Conservation (phyloP, 2,888 invertebrate genomes). For the Willowsia nigromaculata region DNA sequence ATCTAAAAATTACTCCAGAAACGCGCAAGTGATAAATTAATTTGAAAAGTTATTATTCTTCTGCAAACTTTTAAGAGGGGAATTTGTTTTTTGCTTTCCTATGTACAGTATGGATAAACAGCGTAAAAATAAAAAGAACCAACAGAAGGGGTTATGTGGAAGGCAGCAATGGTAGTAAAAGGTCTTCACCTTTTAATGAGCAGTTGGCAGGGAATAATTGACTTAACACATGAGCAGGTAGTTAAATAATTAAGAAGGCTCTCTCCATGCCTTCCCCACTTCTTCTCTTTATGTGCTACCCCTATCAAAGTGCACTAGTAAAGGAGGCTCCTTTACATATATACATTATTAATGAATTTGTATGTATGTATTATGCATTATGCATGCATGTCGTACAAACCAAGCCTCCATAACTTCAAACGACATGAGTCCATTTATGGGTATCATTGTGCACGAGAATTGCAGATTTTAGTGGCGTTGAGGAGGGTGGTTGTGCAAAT, state of each 20-base stretch:
- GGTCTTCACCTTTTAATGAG: constrained; percentile 70
- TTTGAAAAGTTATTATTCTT: no score
- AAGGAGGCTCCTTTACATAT: neutral
- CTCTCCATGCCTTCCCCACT: neutral
- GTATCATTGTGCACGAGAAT: neutral
- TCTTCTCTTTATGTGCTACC: neutral
- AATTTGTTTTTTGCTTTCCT: no score
- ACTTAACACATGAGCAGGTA: constrained; percentile 61
- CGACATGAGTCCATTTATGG: neutral
- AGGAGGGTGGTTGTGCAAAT: neutral
- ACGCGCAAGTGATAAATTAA: no score
- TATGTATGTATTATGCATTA: constrained; percentile 35
- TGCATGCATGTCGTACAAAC: constrained; percentile 49
- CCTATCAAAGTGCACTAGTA: neutral
- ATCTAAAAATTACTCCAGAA: neutral
- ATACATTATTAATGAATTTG: constrained; percentile 43
- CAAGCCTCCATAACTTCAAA: neutral
- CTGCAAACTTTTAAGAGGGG: no score
- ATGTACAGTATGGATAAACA: neutral
- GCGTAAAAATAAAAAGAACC: neutral
- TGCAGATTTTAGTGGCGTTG: constrained; percentile 7
- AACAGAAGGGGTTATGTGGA: constrained; percentile 8
- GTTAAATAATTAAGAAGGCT: constrained; percentile 60
- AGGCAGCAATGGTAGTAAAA: constrained; percentile 40
- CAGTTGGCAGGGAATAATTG: constrained; percentile 66